Base-by-base conservation (phyloP, 2,888 invertebrate genomes). In the Papilio protenor region DNA sequence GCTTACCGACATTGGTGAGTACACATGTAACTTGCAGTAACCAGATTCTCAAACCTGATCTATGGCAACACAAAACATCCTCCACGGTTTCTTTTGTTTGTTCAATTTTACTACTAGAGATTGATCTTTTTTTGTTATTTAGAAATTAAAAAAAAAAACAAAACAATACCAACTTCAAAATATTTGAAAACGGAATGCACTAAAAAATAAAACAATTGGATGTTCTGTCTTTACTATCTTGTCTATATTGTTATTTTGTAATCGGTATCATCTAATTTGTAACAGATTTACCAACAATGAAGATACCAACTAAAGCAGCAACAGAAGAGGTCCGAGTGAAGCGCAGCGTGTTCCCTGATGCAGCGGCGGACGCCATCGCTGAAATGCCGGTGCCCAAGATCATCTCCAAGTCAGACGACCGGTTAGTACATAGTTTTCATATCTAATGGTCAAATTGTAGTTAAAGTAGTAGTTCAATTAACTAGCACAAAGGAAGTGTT, bases 331-430 rank as follows among this genome's bases (percentile, higher is more conserved):
- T 72, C 11, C 88, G 94, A 0, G 85, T 87, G 27, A 92, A 91
- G 57, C 91, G 94, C 74, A 93, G 93, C 81, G 88, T 93, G n/a
- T 87, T 91, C 80, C 84, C 91, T 0, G 93, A 91, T 75, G 81
- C 89, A 1, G 79, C 82, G 10, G 78, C 85, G 3, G 90, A 89
- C 6, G 81, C 85, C 5, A 84, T 89, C 16, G 89, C 89, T n/a
- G 86, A 87, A 14, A 87, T 87, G 75, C 85, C 87, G 1, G 87
- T 89, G 0, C 91, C 92, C 4, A 87, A 86, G 73, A 77, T 85
- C 21, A 80, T 89, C 66, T 81, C 87, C 18, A 93, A 92, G 79
- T 33, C 82, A 76, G 93, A 93, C 3, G 91, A 91, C 45, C 90
- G 92, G 93, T 93, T 84, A 84, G 47, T 33, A 40, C 4, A 11